Evolutionary conservation across 2,888 invertebrate genomes (phyloP).

Genomic region (Siphlonurus alternatus): DNA sequence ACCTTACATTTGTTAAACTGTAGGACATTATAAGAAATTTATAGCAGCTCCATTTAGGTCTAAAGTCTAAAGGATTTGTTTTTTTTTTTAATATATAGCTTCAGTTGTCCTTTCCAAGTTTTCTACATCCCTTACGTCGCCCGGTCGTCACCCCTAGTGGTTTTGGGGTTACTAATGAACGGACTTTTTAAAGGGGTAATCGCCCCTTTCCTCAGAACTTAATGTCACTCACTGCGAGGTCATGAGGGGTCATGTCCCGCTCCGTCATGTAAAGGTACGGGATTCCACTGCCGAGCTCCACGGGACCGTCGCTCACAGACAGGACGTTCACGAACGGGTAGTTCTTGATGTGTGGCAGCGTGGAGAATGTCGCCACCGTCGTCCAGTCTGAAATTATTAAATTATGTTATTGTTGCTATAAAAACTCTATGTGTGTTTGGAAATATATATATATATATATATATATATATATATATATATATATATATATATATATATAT

Average conservation of each 20-base stretch:
- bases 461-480: constrained; percentile 1
- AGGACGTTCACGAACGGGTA: constrained; percentile 53
- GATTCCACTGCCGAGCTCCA: constrained; percentile 46
- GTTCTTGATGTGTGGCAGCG: constrained; percentile 36
- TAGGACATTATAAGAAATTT: no score
- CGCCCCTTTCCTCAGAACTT: no score
- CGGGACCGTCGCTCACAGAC: constrained; percentile 51
- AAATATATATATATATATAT: not conserved
- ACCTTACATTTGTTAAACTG: no score
- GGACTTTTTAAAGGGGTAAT: no score
- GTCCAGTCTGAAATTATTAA: constrained; percentile 41
- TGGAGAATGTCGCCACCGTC: constrained; percentile 50
- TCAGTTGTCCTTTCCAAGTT: no score
- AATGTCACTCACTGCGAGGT: constrained; percentile 45
- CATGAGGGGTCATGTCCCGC: constrained; percentile 48
- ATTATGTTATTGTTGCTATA: not conserved
- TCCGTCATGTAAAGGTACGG: constrained; percentile 60
- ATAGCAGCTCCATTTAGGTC: no score
- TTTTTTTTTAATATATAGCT: no score
- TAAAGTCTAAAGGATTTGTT: no score
- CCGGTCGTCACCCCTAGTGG: no score
- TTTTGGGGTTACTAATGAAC: no score
- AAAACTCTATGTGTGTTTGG: not conserved
- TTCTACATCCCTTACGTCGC: no score
- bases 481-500: constrained; percentile 4